Percentiles rank a stretch among this genome's conserved stretches.
Conservation (phyloP, 1,140 invertebrate species). For the Aleiodes sp. region DNA sequence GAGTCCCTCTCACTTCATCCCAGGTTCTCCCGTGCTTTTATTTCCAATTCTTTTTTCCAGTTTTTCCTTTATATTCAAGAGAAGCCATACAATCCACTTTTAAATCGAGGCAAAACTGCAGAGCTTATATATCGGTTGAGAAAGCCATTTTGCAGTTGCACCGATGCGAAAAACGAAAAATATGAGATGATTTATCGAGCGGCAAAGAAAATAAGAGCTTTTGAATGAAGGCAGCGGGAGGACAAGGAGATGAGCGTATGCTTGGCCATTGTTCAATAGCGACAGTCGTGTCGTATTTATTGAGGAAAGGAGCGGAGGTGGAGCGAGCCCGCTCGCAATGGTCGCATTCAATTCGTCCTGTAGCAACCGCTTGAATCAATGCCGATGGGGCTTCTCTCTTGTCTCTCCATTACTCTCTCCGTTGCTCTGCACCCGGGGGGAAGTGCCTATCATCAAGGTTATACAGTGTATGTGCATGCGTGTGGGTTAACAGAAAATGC, state of each 20-base stretch:
- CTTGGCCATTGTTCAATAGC: background rate
- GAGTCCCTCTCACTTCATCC: background rate
- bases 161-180: background rate
- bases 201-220: background rate
- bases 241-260: background rate
- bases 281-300: conserved; percentile 24
- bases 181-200: background rate
- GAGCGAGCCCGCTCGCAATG: conserved; percentile 10
- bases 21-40: background rate
- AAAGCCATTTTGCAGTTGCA: background rate
- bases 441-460: background rate
- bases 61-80: background rate
- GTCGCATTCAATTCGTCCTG: conserved; percentile 31
- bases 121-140: background rate
- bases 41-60: background rate
- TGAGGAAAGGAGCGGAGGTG: conserved; percentile 17
- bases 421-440: background rate
- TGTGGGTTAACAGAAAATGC: conserved; percentile 2
- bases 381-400: conserved; percentile 26
- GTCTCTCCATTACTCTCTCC: too few relatives aligned
- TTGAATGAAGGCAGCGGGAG: background rate
- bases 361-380: conserved; percentile 28
- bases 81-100: background rate
- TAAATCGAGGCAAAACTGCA: background rate
- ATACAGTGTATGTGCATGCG: background rate